phyloP scores from a whole-genome alignment of 2,888 invertebrate species.

The Bimastos eiseni region DNA sequence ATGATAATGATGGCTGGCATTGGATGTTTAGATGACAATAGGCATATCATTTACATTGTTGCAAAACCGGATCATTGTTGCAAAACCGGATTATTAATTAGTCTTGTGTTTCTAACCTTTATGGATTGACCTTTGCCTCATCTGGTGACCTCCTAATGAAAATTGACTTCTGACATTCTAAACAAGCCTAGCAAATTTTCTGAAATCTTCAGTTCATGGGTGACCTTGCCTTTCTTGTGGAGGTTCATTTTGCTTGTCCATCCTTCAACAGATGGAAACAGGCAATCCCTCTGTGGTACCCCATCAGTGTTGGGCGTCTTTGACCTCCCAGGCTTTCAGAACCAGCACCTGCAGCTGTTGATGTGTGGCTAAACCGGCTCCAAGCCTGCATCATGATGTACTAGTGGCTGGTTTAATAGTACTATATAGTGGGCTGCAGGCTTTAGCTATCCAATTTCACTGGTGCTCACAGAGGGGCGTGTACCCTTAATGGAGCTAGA shows the following conservation, averaged over 20 bases:
- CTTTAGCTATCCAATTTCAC: background rate
- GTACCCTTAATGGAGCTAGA: background rate
- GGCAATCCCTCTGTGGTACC: background rate
- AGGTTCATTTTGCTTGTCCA: background rate
- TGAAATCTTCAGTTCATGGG: background rate
- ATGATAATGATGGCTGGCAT: no score
- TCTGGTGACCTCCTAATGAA: background rate
- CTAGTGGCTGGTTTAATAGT: background rate
- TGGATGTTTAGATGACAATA: background rate
- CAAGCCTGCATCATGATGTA: background rate
- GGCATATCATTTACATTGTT: background rate
- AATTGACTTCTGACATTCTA: background rate
- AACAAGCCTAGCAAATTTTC: background rate
- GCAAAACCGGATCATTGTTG: background rate
- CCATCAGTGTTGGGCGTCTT: background rate
- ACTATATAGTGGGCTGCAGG: background rate
- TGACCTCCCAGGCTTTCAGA: background rate
- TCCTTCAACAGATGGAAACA: background rate
- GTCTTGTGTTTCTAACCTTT: background rate
- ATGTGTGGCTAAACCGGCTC: background rate
- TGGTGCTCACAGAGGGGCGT: background rate
- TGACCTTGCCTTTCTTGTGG: background rate
- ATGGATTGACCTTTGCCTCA: background rate
- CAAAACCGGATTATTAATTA: slow-evolving; percentile 1
- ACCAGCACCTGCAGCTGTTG: background rate